Base-by-base conservation (phyloP, 53 echinoderm and acorn worm genomes). In the Stichopus horrens region DNA sequence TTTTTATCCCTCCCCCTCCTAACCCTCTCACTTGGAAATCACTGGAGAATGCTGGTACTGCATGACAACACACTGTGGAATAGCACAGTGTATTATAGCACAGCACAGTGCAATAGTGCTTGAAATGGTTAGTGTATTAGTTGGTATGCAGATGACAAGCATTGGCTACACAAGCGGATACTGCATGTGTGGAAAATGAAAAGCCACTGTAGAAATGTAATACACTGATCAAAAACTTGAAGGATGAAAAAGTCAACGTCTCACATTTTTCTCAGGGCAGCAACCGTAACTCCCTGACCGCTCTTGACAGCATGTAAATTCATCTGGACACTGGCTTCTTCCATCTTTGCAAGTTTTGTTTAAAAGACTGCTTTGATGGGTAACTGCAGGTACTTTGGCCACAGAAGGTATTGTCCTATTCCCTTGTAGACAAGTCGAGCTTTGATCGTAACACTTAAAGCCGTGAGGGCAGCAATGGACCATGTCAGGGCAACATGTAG, bases 401-500 rank as follows among this genome's bases (percentile, higher is more conserved):
- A 71, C 83, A 65, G 88, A 88, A 20, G 91, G 84, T 58, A 91
- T 85, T 51, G 54, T 37, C 20, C 68, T 37, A 51, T 91, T 88
- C 52, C 77, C 89, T 19, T 83, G 83, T 73, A 73, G 65, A 81
- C 96, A 92, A 0, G 92, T 90, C 9, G 94, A 93, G 5, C 55
- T 86, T 0, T 53, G 59, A 11, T 58, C 80, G n/a, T 94, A 75
- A 51, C 96, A 96, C 8, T 90, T 90, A 74, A 92, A 90, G 51
- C 93, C 96, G 54, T 79, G 76, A 11, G 94, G 94, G 76, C 96
- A 96, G 90, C 96, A 96, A 74, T 96, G 96, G 56, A 92, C 75
- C 5, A 90, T 91, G 74, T 96, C 96, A 9, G 90, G 23, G 71
- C 96, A 96, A 88, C 96, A 96, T 52, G 92, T 90, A 21, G 96